Evolutionary conservation across 2,888 invertebrate species (phyloP).

Genomic region (Acronicta leporina): DNA sequence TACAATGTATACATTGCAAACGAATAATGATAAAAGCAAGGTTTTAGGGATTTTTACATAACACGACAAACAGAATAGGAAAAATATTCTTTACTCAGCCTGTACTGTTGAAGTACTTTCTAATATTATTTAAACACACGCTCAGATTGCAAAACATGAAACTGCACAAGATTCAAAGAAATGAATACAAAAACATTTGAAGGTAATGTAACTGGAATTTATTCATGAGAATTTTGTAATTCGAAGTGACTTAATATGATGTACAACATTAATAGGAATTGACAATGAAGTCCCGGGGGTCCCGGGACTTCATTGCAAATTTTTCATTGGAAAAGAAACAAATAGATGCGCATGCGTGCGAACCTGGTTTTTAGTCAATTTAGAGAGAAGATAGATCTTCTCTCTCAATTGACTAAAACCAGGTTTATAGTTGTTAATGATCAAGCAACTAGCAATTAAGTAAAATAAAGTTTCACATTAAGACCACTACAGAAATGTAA

Average conservation of each 20-base stretch:
- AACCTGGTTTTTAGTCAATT: no score
- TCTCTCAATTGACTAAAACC: conserved; percentile 16
- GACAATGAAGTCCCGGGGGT: conserved; percentile 18
- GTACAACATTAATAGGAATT: conserved; percentile 17
- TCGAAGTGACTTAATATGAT: conserved; percentile 26
- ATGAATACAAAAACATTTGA: conserved; percentile 15
- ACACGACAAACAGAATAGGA: no score
- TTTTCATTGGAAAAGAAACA: no score
- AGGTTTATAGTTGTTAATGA: conserved; percentile 21
- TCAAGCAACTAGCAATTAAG: conserved; percentile 15
- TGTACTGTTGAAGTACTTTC: no score
- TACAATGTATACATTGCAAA: conserved; percentile 2
- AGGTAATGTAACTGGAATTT: conserved; percentile 18
- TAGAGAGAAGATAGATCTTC: neutral
- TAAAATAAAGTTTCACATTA: conserved; percentile 7
- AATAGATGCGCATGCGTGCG: no score
- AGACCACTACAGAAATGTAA: neutral
- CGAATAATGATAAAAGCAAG: neutral
- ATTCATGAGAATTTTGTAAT: conserved; percentile 35
- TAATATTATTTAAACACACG: no score
- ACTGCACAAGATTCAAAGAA: conserved; percentile 1
- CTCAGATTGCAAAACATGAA: neutral
- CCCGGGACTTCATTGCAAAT: no score
- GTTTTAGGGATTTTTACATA: no score
- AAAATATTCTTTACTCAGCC: no score